Evolutionary conservation across 1,140 invertebrate genomes (phyloP).

Genomic region (Bacillus rossius): DNA sequence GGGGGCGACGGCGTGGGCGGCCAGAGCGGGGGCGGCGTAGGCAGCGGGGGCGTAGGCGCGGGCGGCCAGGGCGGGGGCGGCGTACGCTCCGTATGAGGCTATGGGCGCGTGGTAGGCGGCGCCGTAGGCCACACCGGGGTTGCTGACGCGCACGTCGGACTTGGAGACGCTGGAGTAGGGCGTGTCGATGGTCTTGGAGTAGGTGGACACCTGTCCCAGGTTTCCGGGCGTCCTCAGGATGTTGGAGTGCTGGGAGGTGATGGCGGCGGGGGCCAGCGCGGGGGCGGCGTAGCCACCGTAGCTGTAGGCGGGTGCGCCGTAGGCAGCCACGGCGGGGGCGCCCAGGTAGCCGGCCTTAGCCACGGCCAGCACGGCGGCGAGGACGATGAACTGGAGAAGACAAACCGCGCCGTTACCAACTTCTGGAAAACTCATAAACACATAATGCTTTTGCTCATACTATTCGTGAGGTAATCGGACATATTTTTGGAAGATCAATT

Average conservation of each 20-base stretch:
- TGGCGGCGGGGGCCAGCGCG: constrained; percentile 20
- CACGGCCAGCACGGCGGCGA: constrained; percentile 19
- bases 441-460: too few species aligned
- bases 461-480: too few species aligned
- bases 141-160: constrained; percentile 38
- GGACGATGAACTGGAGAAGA: constrained; percentile 15
- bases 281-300: constrained; percentile 21
- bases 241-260: constrained; percentile 32
- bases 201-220: constrained; percentile 35
- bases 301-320: constrained; percentile 27
- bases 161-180: constrained; percentile 37
- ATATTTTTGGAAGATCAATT: too few species aligned
- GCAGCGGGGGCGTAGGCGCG: too few species aligned
- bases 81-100: constrained; percentile 29
- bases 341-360: constrained; percentile 17
- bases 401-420: too few species aligned
- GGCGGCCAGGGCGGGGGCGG: too few species aligned
- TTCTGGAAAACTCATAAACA: too few species aligned
- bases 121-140: constrained; percentile 30
- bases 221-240: constrained; percentile 34
- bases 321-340: constrained; percentile 30
- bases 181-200: constrained; percentile 37
- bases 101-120: constrained; percentile 9
- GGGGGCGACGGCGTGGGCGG: constrained; percentile 26
- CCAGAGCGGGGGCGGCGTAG: constrained; percentile 16